Conservation (phyloP, 2,888 invertebrate species). For the Gortyna flavago region DNA sequence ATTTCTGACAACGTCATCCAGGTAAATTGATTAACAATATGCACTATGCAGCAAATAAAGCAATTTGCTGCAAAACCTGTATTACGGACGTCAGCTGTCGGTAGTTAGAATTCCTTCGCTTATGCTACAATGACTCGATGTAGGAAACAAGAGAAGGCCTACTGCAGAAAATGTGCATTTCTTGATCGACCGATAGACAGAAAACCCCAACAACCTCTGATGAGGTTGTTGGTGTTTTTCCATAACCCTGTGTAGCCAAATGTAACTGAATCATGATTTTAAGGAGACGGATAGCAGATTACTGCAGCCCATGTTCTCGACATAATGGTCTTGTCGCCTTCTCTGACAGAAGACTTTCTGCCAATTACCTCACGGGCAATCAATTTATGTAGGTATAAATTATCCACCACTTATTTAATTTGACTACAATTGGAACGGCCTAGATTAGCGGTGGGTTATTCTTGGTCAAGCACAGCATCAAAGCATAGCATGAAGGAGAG, state of each 20-base stretch:
- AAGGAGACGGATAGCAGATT: not conserved
- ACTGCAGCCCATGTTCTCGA: not conserved
- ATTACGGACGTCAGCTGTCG: conserved; percentile 54
- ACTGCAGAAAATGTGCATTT: not conserved
- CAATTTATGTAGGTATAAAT: not conserved
- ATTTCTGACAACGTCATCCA: conserved; percentile 41
- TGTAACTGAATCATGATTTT: not conserved
- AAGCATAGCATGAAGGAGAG: not conserved
- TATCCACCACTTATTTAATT: not conserved
- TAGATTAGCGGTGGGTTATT: not conserved
- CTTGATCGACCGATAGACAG: not conserved
- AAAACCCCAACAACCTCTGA: too few relatives aligned
- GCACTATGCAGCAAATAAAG: conserved; percentile 55
- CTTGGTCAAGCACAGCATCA: not conserved
- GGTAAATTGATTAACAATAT: conserved; percentile 52
- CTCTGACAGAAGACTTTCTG: not conserved
- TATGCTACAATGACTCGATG: not conserved
- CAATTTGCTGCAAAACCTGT: conserved; percentile 57
- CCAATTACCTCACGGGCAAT: not conserved
- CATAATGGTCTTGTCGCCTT: not conserved
- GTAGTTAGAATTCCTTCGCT: conserved; percentile 54
- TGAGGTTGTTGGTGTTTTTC: too few relatives aligned
- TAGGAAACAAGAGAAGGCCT: conserved; percentile 22
- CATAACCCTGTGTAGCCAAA: too few relatives aligned
- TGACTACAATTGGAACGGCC: not conserved